A percentile compares a stretch with the other conserved stretches of the same genome.
Evolutionary conservation across 2,113 vertebrate species (phyloP).

Genomic region (Laticauda laticaudata): DNA sequence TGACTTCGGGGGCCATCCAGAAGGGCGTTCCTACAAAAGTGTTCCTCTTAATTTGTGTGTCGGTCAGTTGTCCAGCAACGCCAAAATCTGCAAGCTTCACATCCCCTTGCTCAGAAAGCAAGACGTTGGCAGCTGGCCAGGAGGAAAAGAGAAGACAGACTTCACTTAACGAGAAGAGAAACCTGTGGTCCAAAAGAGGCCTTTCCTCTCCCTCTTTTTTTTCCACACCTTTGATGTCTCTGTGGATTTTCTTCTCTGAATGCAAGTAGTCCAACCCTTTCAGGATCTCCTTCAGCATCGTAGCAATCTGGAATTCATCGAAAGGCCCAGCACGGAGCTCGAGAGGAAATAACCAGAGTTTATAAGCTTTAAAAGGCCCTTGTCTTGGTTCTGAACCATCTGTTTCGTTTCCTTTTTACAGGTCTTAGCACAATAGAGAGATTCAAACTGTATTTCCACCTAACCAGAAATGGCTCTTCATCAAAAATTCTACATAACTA

Average conservation of each 20-base stretch:
- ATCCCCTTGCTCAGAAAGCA: slow-evolving; percentile 88
- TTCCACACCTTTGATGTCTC: slow-evolving; percentile 85
- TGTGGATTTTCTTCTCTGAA: slow-evolving; percentile 91
- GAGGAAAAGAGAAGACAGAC: slow-evolving; percentile 15
- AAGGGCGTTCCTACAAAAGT: slow-evolving; percentile 90
- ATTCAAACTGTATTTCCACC: neutral
- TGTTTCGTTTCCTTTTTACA: neutral
- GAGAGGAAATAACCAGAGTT: neutral
- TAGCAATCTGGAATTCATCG: slow-evolving; percentile 89
- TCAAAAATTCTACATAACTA: neutral
- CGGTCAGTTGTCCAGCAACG: slow-evolving; percentile 89
- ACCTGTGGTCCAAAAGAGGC: neutral
- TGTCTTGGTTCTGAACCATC: neutral
- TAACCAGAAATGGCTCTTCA: neutral
- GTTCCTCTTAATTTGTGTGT: slow-evolving; percentile 92
- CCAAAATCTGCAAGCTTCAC: slow-evolving; percentile 94
- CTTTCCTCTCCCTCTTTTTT: neutral
- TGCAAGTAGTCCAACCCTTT: slow-evolving; percentile 90
- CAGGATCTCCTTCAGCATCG: slow-evolving; percentile 89
- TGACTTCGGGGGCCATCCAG: slow-evolving; percentile 96
- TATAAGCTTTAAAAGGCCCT: neutral
- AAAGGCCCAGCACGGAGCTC: slow-evolving; percentile 86
- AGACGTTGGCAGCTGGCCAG: slow-evolving; percentile 83
- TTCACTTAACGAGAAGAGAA: neutral
- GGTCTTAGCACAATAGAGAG: neutral